phyloP scores from a whole-genome alignment of 92 coral and sea anemone genomes.

The Micromussa lordhowensis region DNA sequence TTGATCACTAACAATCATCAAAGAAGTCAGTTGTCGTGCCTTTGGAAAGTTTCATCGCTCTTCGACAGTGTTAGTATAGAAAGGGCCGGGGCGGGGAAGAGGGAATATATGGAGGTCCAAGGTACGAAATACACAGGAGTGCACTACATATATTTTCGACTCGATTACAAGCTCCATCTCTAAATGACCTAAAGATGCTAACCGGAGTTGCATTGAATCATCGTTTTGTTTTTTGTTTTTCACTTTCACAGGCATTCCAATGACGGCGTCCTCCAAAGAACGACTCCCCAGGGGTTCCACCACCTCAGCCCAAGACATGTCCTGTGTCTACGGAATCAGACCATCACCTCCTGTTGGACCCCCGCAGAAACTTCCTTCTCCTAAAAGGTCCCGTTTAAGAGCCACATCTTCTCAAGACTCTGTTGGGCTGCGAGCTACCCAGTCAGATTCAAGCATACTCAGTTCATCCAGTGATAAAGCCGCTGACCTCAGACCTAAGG shows the following conservation, averaged over 20 bases:
- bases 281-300: neutral
- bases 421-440: conserved; percentile 51
- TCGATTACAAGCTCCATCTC: neutral
- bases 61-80: no score
- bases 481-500: conserved; percentile 60
- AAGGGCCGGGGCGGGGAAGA: no score
- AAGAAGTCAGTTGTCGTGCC: no score
- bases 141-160: no score
- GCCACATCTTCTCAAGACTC: conserved; percentile 67
- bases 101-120: no score
- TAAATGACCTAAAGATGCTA: neutral
- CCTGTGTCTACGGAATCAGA: neutral
- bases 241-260: neutral
- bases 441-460: conserved; percentile 68
- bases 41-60: no score
- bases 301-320: conserved; percentile 3
- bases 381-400: conserved; percentile 63
- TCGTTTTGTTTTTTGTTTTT: neutral
- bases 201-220: neutral
- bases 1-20: no score
- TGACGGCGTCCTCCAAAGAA: conserved; percentile 31
- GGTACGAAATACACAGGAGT: no score
- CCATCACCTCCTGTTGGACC: conserved; percentile 67
- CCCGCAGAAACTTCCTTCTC: conserved; percentile 67
- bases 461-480: conserved; percentile 59